These are phyloP conservation scores for Tipula helvola DNA, from an alignment of 2,888 invertebrate species.

Conservation along the genomic window DNA sequence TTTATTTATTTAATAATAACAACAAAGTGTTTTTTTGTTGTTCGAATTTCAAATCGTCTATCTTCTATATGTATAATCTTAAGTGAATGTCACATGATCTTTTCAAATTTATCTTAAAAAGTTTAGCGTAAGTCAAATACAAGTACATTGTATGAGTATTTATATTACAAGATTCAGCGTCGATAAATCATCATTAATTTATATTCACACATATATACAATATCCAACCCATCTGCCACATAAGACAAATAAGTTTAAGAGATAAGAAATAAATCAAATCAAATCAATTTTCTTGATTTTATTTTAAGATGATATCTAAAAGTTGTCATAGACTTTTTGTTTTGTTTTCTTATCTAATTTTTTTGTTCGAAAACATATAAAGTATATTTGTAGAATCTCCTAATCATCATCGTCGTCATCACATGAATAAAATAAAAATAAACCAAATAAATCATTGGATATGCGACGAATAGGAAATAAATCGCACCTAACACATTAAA, in stretches of 20 bases:
- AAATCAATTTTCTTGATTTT: neutral
- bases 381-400: neutral
- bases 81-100: neutral
- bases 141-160: neutral
- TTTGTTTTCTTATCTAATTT: neutral
- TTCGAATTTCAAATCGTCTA: neutral
- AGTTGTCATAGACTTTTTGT: neutral
- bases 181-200: neutral
- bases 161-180: neutral
- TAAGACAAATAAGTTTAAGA: neutral
- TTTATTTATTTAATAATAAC: neutral
- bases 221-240: neutral
- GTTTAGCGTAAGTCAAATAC: neutral
- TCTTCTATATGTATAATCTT: neutral
- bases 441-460: neutral
- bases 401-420: neutral
- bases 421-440: neutral
- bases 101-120: neutral
- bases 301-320: neutral
- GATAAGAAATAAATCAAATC: conserved; percentile 4
- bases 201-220: neutral
- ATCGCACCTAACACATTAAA: neutral
- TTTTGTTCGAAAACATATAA: neutral
- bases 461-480: neutral
- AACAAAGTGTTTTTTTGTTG: neutral